A percentile compares a stretch with the other conserved stretches of the same genome.
Conservation (phyloP, 2,797 vertebrate genomes). For the Crax fasciolata region DNA sequence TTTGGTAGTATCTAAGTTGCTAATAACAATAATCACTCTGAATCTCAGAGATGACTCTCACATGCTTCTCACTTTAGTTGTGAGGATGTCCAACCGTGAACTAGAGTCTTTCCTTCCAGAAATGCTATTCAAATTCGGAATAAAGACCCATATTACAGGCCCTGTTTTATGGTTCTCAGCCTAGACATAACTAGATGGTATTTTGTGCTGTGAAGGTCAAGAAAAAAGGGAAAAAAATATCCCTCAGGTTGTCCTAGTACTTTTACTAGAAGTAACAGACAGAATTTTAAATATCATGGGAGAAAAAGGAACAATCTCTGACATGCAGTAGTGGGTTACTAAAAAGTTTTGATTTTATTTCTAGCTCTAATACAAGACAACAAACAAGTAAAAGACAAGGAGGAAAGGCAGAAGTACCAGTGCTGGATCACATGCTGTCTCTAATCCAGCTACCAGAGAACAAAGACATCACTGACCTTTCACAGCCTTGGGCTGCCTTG, state of each 20-base stretch:
- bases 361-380: slow-evolving; percentile 72
- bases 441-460: slow-evolving; percentile 80
- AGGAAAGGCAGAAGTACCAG: slow-evolving; percentile 61
- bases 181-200: background rate
- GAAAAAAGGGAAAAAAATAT: background rate
- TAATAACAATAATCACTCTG: background rate
- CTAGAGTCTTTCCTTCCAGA: background rate
- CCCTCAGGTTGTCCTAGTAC: background rate
- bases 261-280: background rate
- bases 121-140: background rate
- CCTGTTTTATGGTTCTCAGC: background rate
- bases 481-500: slow-evolving; percentile 91
- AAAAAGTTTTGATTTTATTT: slow-evolving; percentile 28
- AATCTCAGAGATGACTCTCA: background rate
- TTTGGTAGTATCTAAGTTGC: background rate
- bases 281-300: background rate
- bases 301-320: background rate
- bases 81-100: background rate
- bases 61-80: background rate
- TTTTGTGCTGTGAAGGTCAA: background rate
- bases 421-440: slow-evolving; percentile 89
- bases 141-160: background rate
- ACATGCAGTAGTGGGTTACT: background rate
- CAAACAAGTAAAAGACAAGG: slow-evolving; percentile 63
- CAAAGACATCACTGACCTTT: slow-evolving; percentile 81